phyloP scores from a whole-genome alignment of 2,888 invertebrate species.

The Apamea anceps region DNA sequence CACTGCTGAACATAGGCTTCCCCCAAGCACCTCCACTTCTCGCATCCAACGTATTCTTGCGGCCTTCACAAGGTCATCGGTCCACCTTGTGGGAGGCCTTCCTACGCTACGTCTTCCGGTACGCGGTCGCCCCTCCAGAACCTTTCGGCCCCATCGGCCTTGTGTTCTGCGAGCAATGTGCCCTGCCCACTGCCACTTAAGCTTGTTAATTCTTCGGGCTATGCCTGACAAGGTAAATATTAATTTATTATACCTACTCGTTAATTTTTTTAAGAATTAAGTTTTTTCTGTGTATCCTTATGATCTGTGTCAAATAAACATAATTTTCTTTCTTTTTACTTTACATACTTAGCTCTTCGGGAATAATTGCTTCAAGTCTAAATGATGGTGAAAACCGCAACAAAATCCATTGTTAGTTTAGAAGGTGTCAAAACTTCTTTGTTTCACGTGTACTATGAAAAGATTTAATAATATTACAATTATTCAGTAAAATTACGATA shows the following conservation, averaged over 20 bases:
- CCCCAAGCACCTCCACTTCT: too few species aligned
- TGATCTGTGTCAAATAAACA: background rate
- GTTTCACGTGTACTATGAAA: background rate
- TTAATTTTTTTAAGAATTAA: background rate
- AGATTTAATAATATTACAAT: background rate
- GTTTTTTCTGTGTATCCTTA: background rate
- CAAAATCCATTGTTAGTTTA: background rate
- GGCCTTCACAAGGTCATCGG: too few species aligned
- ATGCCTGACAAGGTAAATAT: background rate
- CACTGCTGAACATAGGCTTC: too few species aligned
- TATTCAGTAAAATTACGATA: background rate
- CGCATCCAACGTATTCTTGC: too few species aligned
- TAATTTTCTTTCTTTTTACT: too few species aligned
- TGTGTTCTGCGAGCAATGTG: too few species aligned
- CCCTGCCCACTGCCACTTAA: too few species aligned
- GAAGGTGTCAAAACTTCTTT: background rate
- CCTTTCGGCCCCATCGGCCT: too few species aligned
- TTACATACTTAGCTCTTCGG: background rate
- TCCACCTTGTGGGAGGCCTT: too few species aligned
- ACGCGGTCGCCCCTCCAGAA: too few species aligned
- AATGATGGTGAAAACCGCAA: background rate
- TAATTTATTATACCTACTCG: background rate
- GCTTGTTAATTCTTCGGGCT: too few species aligned
- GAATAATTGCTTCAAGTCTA: background rate
- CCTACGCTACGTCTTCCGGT: too few species aligned